Conservation (phyloP, 2,113 vertebrate species). For the Mirounga angustirostris region DNA sequence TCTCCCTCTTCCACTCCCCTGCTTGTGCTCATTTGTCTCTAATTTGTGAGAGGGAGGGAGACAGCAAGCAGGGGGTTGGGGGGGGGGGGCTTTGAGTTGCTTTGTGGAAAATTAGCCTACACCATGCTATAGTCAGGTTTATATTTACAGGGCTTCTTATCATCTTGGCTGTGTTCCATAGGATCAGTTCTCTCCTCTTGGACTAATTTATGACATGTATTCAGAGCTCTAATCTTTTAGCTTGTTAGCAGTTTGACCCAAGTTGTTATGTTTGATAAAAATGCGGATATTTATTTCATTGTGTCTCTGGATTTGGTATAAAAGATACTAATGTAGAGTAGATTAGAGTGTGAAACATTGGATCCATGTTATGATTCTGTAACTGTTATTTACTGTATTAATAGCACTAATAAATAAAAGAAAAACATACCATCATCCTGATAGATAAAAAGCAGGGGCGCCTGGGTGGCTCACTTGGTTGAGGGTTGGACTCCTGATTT, state of each 20-base stretch:
- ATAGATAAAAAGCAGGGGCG: neutral
- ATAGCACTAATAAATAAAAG: neutral
- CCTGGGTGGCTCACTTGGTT: neutral
- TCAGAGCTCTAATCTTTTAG: neutral
- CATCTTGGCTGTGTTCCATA: neutral
- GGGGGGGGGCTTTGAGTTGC: neutral
- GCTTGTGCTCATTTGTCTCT: neutral
- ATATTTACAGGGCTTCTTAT: neutral
- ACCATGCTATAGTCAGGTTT: neutral
- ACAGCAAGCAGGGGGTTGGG: rapidly evolving
- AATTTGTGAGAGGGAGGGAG: neutral
- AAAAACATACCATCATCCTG: neutral
- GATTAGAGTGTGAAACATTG: neutral
- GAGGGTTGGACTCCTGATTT: neutral
- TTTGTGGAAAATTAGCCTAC: neutral
- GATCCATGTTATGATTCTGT: neutral
- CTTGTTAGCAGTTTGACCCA: neutral
- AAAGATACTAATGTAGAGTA: neutral
- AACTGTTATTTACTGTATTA: neutral
- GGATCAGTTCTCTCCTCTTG: neutral
- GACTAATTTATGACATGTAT: neutral
- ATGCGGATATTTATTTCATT: neutral
- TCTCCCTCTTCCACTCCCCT: neutral
- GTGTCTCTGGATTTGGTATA: neutral
- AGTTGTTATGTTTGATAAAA: conserved; percentile 31